Base-by-base conservation (phyloP, 1,140 invertebrate species). In the Bombus superbus region DNA sequence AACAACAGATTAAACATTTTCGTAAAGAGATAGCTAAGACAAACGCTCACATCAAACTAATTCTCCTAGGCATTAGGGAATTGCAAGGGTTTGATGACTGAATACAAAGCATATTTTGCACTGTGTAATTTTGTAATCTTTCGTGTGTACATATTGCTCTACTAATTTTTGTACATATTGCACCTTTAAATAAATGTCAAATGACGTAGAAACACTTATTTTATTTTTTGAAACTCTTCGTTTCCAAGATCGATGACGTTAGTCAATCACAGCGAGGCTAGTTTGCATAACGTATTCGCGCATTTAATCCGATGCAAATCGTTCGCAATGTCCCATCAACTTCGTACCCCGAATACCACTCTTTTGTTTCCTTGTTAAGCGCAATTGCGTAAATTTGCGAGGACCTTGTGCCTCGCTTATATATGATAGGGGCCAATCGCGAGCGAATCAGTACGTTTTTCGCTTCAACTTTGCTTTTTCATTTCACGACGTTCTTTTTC, bases 11-110 rank as follows among this genome's bases (percentile, higher is more conserved):
- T 15, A 95, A 96, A 38, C 96, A 96, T 89, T 92, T 98, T 28
- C 95, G 96, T 11, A 96, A 96, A 72, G 96, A 97, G 89, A 96
- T 97, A 83, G 95, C 97, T 2, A 96, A 96, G 88, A 97, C 97
- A 0, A 98, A 98, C 89, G 97, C 97, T 15, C 96, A 98, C 91
- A 98, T 98, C 81, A 98, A 98, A 93, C 93, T 98, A 86, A 96
- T 98, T 84, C 94, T 98, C 25, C 95, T 97, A 89, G 96, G 96
- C 15, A 96, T 98, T 35, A 94, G 95, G 73, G 96, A 97, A 88
- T 92, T 97, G 64, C 95, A 96, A 87, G 92, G 89, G 68, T 85
- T 95, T 3, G n/a, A 40, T 13, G 35, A 85, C 2, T 66, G n/a
- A 79, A 18, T 47, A 3, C 25, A 18, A 69, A 57, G 5, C 32